Percentiles rank a stretch among this genome's conserved stretches.
Conservation (phyloP, 2,113 vertebrate genomes). For the Poeciliopsis prolifica region DNA sequence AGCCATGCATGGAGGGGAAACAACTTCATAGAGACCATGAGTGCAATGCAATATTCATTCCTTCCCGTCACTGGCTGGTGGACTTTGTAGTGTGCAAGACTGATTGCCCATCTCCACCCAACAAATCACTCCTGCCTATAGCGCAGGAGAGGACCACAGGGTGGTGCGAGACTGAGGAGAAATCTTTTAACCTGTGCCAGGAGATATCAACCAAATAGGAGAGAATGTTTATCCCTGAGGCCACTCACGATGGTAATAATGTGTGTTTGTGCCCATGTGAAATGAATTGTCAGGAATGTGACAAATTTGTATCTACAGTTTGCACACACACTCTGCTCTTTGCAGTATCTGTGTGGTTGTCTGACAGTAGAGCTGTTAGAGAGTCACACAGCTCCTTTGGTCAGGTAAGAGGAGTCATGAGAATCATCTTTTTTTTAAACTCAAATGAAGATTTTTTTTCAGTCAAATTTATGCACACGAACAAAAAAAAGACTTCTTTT, state of each 20-base stretch:
- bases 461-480: background rate
- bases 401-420: background rate
- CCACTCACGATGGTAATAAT: slow-evolving; percentile 41
- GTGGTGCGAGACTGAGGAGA: slow-evolving; percentile 28
- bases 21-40: background rate
- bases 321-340: background rate
- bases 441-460: background rate
- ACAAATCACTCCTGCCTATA: slow-evolving; percentile 45
- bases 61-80: slow-evolving; percentile 34
- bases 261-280: slow-evolving; percentile 31
- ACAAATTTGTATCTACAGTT: slow-evolving; percentile 24
- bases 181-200: slow-evolving; percentile 59
- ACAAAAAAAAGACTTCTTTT: background rate
- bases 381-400: slow-evolving; percentile 22
- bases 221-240: slow-evolving; percentile 66
- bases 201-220: slow-evolving; percentile 65
- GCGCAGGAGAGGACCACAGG: slow-evolving; percentile 13
- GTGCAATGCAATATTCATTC: background rate
- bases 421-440: background rate
- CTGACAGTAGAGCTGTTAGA: slow-evolving; percentile 24
- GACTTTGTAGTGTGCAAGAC: slow-evolving; percentile 42
- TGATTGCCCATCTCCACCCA: slow-evolving; percentile 34
- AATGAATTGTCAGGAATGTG: slow-evolving; percentile 29
- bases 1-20: background rate
- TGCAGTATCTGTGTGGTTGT: slow-evolving; percentile 8